phyloP scores from a whole-genome alignment of 2,888 invertebrate species.

The Chydorus sphaericus region DNA sequence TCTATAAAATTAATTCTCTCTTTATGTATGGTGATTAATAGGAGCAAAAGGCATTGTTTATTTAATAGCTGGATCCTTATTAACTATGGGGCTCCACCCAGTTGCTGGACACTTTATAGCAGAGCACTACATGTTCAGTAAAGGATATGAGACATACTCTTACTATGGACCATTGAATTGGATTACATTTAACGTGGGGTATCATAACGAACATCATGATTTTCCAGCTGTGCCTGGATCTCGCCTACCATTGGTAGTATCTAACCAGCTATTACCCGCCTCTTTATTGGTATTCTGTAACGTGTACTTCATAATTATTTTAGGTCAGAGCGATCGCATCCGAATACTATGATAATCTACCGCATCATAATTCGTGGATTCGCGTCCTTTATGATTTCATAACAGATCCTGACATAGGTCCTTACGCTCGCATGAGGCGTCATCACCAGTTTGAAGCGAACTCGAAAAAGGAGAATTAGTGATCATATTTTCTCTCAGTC shows the following conservation, averaged over 20 bases:
- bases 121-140: slow-evolving; percentile 96
- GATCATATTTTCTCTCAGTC: no score
- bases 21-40: slow-evolving; percentile 25
- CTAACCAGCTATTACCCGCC: no score
- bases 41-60: slow-evolving; percentile 73
- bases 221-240: slow-evolving; percentile 94
- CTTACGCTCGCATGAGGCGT: slow-evolving; percentile 82
- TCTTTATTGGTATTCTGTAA: no score
- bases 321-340: slow-evolving; percentile 82
- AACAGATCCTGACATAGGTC: slow-evolving; percentile 87
- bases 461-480: no score
- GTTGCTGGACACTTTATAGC: slow-evolving; percentile 98
- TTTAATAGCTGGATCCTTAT: slow-evolving; percentile 61
- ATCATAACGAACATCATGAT: slow-evolving; percentile 99
- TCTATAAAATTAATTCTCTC: no score
- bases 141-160: slow-evolving; percentile 93
- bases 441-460: no score
- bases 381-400: slow-evolving; percentile 87
- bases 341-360: slow-evolving; percentile 87
- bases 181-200: slow-evolving; percentile 97
- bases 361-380: slow-evolving; percentile 87
- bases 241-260: slow-evolving; percentile 65
- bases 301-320: no score
- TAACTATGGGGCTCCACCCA: slow-evolving; percentile 94
- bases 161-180: slow-evolving; percentile 94